Conservation (phyloP, 2,888 invertebrate species). For the Amblyjoppa fuscipennis region DNA sequence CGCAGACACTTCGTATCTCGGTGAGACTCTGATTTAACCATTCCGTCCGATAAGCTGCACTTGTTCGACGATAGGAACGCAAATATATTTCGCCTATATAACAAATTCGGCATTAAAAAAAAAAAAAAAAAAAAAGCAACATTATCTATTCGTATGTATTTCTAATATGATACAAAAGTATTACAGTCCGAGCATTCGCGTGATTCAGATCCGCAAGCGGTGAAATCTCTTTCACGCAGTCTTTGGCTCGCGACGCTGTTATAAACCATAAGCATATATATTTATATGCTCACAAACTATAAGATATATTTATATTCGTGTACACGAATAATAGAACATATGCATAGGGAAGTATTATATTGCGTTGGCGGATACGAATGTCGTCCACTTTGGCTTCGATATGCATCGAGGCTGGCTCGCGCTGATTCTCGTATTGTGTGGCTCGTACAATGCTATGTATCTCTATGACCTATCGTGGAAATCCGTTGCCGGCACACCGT, state of each 20-base stretch:
- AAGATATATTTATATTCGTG: slow-evolving; percentile 12
- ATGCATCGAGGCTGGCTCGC: slow-evolving; percentile 34
- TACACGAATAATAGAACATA: not conserved
- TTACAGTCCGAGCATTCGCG: not conserved
- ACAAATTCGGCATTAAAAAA: not conserved
- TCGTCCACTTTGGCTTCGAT: slow-evolving; percentile 48
- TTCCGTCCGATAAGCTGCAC: slow-evolving; percentile 42
- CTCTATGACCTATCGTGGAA: slow-evolving; percentile 69
- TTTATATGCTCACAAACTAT: not conserved
- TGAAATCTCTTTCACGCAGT: not conserved
- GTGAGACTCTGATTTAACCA: slow-evolving; percentile 13
- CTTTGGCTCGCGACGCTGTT: slow-evolving; percentile 3
- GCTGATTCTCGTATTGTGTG: not conserved
- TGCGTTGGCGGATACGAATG: slow-evolving; percentile 49
- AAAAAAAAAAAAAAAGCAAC: not conserved
- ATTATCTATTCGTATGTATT: not conserved
- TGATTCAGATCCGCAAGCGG: slow-evolving; percentile 45
- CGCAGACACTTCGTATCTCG: slow-evolving; percentile 2
- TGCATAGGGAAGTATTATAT: slow-evolving; percentile 33
- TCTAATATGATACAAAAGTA: not conserved
- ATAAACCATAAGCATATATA: slow-evolving; percentile 1
- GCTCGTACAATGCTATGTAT: slow-evolving; percentile 50
- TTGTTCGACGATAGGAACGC: not conserved
- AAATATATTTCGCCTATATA: too few species aligned
- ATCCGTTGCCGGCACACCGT: slow-evolving; percentile 51